phyloP scores from a whole-genome alignment of 2,888 invertebrate genomes.

The Eurytoma adleriae region DNA sequence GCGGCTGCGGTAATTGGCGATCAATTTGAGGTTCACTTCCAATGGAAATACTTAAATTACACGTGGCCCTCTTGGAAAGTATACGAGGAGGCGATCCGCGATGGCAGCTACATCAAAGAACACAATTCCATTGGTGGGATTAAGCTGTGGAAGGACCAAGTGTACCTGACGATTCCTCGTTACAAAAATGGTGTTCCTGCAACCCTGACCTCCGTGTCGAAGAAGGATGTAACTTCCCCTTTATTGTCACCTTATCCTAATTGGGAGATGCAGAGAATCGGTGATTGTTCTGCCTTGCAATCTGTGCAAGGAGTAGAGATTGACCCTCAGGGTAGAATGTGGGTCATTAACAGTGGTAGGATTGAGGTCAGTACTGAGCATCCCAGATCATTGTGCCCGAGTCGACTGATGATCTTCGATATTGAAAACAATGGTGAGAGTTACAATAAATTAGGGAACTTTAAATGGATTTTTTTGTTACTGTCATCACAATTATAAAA shows the following conservation, averaged over 20 bases:
- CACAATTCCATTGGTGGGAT: conserved; percentile 84
- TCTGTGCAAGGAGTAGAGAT: conserved; percentile 87
- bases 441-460: too few relatives aligned
- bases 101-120: conserved; percentile 81
- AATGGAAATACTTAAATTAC: conserved; percentile 85
- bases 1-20: background rate
- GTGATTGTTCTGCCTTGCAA: conserved; percentile 84
- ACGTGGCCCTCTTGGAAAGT: conserved; percentile 81
- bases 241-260: conserved; percentile 82
- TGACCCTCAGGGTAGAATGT: conserved; percentile 82
- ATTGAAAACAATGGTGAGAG: conserved; percentile 78
- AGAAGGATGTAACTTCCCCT: conserved; percentile 79
- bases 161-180: conserved; percentile 84
- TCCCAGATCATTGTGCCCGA: conserved; percentile 79
- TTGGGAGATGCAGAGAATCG: conserved; percentile 83
- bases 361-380: conserved; percentile 79
- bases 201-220: conserved; percentile 79
- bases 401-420: conserved; percentile 83
- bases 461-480: too few relatives aligned
- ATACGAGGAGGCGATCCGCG: conserved; percentile 78
- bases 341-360: conserved; percentile 79
- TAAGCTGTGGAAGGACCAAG: conserved; percentile 81
- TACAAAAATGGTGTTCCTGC: conserved; percentile 85
- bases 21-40: background rate
- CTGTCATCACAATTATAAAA: too few relatives aligned